Conservation (phyloP, 2,113 vertebrate species). For the Ivindomyrus marchei region DNA sequence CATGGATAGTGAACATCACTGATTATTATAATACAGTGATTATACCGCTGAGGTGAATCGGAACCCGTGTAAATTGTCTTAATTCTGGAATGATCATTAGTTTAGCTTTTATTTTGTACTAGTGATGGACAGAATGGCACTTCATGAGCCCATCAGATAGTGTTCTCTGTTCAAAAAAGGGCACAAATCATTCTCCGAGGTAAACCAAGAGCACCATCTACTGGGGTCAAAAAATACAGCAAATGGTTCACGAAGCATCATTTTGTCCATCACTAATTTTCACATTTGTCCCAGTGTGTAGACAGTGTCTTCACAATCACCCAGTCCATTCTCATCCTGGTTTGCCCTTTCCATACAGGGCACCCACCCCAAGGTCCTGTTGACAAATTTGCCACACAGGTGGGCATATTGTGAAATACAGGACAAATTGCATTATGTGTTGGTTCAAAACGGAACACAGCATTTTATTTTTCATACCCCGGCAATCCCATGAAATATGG, state of each 20-base stretch:
- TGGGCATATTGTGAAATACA: neutral
- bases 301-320: neutral
- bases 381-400: neutral
- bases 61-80: neutral
- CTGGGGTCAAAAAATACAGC: too few relatives aligned
- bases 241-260: too few relatives aligned
- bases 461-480: neutral
- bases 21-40: neutral
- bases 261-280: too few relatives aligned
- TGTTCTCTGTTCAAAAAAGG: neutral
- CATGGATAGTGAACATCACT: neutral
- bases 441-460: neutral
- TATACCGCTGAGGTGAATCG: neutral
- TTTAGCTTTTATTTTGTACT: neutral
- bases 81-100: neutral
- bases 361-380: neutral
- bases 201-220: neutral
- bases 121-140: neutral
- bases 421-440: neutral
- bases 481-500: neutral
- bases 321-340: neutral
- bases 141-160: neutral
- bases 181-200: neutral
- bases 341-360: neutral
- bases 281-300: neutral